phyloP scores from a whole-genome alignment of 2,888 invertebrate genomes.

The Trichacis sp. region DNA sequence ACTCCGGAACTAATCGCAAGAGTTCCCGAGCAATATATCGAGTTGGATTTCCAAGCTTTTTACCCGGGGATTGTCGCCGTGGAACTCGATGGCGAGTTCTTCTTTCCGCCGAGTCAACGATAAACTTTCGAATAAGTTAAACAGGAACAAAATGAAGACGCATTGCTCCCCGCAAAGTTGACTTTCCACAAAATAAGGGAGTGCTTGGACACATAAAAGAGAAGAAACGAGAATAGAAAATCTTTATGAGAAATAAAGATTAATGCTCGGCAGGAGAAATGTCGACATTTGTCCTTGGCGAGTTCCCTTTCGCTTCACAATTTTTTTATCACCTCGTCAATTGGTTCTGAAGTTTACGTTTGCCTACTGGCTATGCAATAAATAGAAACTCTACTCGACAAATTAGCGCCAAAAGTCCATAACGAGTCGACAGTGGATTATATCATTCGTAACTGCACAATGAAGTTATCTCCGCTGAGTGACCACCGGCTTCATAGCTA shows the following conservation, averaged over 20 bases:
- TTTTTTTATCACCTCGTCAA: too few relatives aligned
- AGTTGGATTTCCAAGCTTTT: background rate
- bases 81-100: slow-evolving; percentile 37
- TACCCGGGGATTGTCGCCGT: background rate
- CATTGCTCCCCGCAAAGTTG: slow-evolving; percentile 48
- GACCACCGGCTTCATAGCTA: slow-evolving; percentile 9
- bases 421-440: slow-evolving; percentile 34
- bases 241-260: slow-evolving; percentile 28
- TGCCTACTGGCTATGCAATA: too few relatives aligned
- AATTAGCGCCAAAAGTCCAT: slow-evolving; percentile 39
- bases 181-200: slow-evolving; percentile 25
- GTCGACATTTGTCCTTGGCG: too few relatives aligned
- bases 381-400: slow-evolving; percentile 21
- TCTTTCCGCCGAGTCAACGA: slow-evolving; percentile 60
- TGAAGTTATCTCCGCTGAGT: slow-evolving; percentile 43
- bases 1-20: too few relatives aligned
- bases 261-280: slow-evolving; percentile 22
- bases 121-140: slow-evolving; percentile 66
- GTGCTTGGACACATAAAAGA: slow-evolving; percentile 17
- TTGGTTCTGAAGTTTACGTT: too few relatives aligned
- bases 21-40: too few relatives aligned
- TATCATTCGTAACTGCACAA: slow-evolving; percentile 34
- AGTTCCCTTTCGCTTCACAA: too few relatives aligned
- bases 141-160: slow-evolving; percentile 60
- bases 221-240: slow-evolving; percentile 30